phyloP scores from a whole-genome alignment of 92 coral and sea anemone genomes.

The Diadumene lineata region DNA sequence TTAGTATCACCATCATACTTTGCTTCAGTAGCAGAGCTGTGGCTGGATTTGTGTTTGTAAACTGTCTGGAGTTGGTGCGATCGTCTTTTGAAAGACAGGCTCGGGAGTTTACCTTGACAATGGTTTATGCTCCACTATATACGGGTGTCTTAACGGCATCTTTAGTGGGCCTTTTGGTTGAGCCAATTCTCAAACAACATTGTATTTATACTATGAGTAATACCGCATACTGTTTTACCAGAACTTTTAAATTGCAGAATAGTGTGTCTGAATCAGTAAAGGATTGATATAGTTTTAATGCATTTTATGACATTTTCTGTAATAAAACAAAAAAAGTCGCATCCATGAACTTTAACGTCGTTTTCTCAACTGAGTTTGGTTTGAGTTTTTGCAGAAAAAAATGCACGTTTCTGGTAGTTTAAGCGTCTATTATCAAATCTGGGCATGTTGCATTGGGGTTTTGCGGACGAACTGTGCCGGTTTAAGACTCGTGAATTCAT shows the following conservation, averaged over 20 bases:
- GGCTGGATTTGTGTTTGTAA: slow-evolving; percentile 56
- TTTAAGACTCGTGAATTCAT: no score
- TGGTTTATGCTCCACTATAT: slow-evolving; percentile 64
- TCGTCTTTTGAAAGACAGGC: slow-evolving; percentile 56
- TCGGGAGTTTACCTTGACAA: slow-evolving; percentile 77
- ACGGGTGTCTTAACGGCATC: slow-evolving; percentile 63
- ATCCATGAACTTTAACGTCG: no score
- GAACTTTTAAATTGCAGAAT: slow-evolving; percentile 55
- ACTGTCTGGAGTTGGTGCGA: slow-evolving; percentile 56
- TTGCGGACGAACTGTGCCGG: no score
- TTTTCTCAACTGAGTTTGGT: no score
- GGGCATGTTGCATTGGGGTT: no score
- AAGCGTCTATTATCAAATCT: no score
- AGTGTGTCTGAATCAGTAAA: slow-evolving; percentile 57
- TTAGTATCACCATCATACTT: slow-evolving; percentile 50
- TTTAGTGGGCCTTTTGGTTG: slow-evolving; percentile 62
- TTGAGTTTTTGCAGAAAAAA: no score
- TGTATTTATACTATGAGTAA: slow-evolving; percentile 46
- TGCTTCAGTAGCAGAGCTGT: slow-evolving; percentile 63
- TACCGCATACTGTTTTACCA: slow-evolving; percentile 68
- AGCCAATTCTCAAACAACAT: slow-evolving; percentile 59
- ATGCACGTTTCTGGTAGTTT: no score
- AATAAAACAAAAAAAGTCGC: no score
- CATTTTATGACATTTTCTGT: no score
- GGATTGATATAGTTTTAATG: no score